phyloP scores from a whole-genome alignment of 2,113 vertebrate genomes.

The Prionailurus viverrinus region DNA sequence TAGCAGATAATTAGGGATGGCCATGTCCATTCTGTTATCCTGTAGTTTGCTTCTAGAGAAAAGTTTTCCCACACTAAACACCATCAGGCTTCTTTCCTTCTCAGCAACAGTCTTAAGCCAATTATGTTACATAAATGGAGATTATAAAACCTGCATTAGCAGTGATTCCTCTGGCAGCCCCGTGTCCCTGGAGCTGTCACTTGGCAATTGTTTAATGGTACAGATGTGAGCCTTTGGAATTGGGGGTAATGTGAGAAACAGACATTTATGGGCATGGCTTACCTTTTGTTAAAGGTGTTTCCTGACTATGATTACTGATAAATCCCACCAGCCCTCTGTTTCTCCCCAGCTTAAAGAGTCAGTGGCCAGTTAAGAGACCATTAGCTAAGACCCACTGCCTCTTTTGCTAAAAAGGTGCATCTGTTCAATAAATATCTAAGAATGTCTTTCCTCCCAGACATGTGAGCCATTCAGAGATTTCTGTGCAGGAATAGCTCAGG shows the following conservation, averaged over 20 bases:
- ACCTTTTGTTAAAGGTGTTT: background rate
- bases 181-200: conserved; percentile 29
- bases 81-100: conserved; percentile 36
- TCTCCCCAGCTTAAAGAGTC: background rate
- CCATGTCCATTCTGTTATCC: conserved; percentile 46
- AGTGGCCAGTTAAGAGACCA: background rate
- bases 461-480: background rate
- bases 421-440: background rate
- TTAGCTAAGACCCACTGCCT: background rate
- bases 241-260: conserved; percentile 57
- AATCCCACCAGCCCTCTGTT: background rate
- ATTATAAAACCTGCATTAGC: conserved; percentile 69
- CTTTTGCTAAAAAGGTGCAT: background rate
- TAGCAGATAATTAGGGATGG: background rate
- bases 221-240: conserved; percentile 50
- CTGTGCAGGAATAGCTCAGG: background rate
- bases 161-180: conserved; percentile 45
- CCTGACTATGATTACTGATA: background rate
- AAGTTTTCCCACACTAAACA: background rate
- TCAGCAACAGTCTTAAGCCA: conserved; percentile 17
- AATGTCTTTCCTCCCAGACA: background rate
- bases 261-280: conserved; percentile 57
- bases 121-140: conserved; percentile 34
- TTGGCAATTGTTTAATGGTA: conserved; percentile 63
- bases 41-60: conserved; percentile 17